Percentiles rank a stretch among this genome's conserved stretches.
Evolutionary conservation across 2,888 invertebrate species (phyloP).

Genomic region (Diaperis boleti): DNA sequence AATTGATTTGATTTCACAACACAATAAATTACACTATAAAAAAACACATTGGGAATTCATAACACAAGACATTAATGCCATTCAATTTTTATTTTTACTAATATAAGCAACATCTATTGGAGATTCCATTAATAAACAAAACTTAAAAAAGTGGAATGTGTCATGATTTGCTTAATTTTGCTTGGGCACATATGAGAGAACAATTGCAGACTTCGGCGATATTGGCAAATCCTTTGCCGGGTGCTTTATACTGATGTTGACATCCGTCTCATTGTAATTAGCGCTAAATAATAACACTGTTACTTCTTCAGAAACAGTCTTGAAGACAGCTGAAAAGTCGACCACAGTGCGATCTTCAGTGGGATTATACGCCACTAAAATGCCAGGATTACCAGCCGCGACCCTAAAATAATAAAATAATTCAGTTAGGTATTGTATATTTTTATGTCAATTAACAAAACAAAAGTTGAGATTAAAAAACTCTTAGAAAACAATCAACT

Average conservation of each 20-base stretch:
- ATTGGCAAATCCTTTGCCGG: conserved; percentile 70
- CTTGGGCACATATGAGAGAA: conserved; percentile 81
- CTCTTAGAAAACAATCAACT: too few species aligned
- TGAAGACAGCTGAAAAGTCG: conserved; percentile 68
- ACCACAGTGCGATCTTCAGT: conserved; percentile 66
- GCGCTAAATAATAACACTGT: conserved; percentile 72
- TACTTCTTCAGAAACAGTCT: conserved; percentile 69
- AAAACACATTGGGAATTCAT: too few species aligned
- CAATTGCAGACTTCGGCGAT: conserved; percentile 73
- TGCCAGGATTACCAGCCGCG: conserved; percentile 81
- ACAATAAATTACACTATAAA: too few species aligned
- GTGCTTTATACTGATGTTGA: conserved; percentile 71
- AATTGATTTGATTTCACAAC: too few species aligned
- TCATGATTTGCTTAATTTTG: conserved; percentile 9
- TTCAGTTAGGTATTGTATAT: too few species aligned
- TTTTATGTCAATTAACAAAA: too few species aligned
- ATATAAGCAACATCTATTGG: conserved; percentile 3
- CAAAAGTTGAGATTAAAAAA: too few species aligned
- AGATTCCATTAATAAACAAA: background rate
- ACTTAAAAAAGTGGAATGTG: conserved; percentile 9
- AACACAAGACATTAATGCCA: too few species aligned
- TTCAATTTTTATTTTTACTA: too few species aligned
- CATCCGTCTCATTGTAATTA: conserved; percentile 65
- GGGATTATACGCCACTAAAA: conserved; percentile 79
- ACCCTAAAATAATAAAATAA: conserved; percentile 67